Base-by-base conservation (phyloP, 2,797 vertebrate genomes). In the Strix occidentalis region DNA sequence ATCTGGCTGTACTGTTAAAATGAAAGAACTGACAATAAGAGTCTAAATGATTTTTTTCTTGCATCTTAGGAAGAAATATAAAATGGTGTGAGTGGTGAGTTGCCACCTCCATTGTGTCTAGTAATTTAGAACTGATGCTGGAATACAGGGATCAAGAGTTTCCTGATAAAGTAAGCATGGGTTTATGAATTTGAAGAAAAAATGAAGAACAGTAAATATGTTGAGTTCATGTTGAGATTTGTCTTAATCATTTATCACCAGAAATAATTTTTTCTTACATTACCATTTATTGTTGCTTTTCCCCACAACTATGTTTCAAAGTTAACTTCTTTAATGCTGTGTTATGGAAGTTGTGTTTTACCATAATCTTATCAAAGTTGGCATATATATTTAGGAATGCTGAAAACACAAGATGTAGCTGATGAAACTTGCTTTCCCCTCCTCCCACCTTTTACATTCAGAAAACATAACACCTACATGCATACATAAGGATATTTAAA, bases 1-100 rank as follows among this genome's bases (percentile, higher is more conserved):
- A 89, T 99, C 98, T 83, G 99, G 99, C 96, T 99, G 98, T 96
- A 99, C 99, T 99, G 97, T 56, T 93, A 96, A 97, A 92, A 96
- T 14, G 87, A 96, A 93, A 94, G 39, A 95, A 81, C 4, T 43
- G 17, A 78, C 43, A 91, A 6, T 68, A 61, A 78, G 37, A 74
- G 13, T 43, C 35, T 86, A 48, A 77, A 48, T n/a, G 2, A 39
- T 45, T 57, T 87, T 87, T 46, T n/a, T 19, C 21, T 83, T 56
- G 10, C 28, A 82, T 35, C 24, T 68, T 86, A 65, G 41, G 37
- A 91, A 45, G 31, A 90, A 63, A 66, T 69, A 54, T 6, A 54
- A 86, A 90, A 61, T 29, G 0, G 16, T 35, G 18, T 57, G 45
- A 85, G 41, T 28, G 35, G 65, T 41, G 13, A 46, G 17, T 39